Base-by-base conservation (phyloP, 2,113 vertebrate species). In the Apus apus region DNA sequence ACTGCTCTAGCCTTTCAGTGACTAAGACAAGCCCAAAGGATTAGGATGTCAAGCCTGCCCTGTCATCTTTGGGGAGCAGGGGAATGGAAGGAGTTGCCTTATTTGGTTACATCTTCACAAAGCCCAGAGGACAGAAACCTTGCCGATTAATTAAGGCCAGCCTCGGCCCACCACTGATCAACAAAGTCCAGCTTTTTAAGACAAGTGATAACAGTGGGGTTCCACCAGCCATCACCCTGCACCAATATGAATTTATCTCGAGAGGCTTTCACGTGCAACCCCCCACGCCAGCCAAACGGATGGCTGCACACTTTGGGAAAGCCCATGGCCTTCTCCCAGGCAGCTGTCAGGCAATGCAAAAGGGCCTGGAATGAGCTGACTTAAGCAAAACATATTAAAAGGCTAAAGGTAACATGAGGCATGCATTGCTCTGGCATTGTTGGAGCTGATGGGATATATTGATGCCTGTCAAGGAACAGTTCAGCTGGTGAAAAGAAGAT, bases 11-110 rank as follows among this genome's bases (percentile, higher is more conserved):
- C 94, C 94, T 97, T 98, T 97, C 96, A 97, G 96, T 97, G 95
- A 97, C 97, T 97, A 94, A 98, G 96, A 97, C 96, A 97, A 98
- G 96, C 94, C 97, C 46, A 87, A 97, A 98, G 97, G 97, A 98
- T 98, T 98, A 98, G 97, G 96, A 98, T 98, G 98, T 98, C 98
- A 98, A 98, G 91, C 95, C 95, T 95, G 90, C 90, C 94, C 96
- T 98, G 98, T 98, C 98, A 98, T 98, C 95, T 98, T 97, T 29
- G 38, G 86, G 36, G 57, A 89, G 32, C 1, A 2, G 36, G 23
- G 34, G 13, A 22, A 70, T n/a, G 51, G 73, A 87, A 86, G 48
- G 72, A 67, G 56, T 88, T 93, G 71, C 92, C 92, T 94, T 96
- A 91, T 94, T 83, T 88, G 77, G 95, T 95, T 87, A 58, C 5